Conservation (phyloP, 2,113 vertebrate genomes). For the Lophius piscatorius region DNA sequence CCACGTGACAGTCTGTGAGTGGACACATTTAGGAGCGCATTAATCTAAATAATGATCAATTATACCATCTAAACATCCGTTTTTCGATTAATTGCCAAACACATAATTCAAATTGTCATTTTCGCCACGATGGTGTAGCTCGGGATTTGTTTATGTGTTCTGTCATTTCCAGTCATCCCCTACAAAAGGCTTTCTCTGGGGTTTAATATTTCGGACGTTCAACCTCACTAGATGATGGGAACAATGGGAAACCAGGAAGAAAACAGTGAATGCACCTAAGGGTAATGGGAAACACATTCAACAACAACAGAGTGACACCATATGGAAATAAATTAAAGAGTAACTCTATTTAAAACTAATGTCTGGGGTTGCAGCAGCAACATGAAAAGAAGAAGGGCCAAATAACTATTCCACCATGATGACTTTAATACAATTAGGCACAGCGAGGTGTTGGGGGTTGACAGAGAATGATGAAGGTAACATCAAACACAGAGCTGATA, state of each 20-base stretch:
- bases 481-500: slow-evolving; percentile 68
- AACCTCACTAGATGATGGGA: slow-evolving; percentile 14
- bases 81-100: no score
- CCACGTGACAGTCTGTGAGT: no score
- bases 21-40: no score
- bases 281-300: slow-evolving; percentile 22
- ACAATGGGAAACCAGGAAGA: slow-evolving; percentile 37
- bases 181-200: slow-evolving; percentile 5
- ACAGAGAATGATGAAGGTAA: slow-evolving; percentile 74
- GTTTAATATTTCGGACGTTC: slow-evolving; percentile 30
- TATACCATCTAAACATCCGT: no score
- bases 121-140: no score
- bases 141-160: neutral
- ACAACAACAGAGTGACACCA: slow-evolving; percentile 10
- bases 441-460: slow-evolving; percentile 64
- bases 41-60: no score
- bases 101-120: no score
- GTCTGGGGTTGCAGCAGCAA: slow-evolving; percentile 33
- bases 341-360: slow-evolving; percentile 46
- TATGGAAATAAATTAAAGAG: slow-evolving; percentile 50
- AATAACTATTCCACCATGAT: slow-evolving; percentile 59
- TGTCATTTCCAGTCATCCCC: slow-evolving; percentile 4
- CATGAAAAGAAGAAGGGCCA: slow-evolving; percentile 38
- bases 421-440: slow-evolving; percentile 77
- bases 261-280: slow-evolving; percentile 25